These are phyloP conservation scores for Anableps anableps DNA, from an alignment of 2,797 vertebrate genomes.

Conservation along the genomic window DNA sequence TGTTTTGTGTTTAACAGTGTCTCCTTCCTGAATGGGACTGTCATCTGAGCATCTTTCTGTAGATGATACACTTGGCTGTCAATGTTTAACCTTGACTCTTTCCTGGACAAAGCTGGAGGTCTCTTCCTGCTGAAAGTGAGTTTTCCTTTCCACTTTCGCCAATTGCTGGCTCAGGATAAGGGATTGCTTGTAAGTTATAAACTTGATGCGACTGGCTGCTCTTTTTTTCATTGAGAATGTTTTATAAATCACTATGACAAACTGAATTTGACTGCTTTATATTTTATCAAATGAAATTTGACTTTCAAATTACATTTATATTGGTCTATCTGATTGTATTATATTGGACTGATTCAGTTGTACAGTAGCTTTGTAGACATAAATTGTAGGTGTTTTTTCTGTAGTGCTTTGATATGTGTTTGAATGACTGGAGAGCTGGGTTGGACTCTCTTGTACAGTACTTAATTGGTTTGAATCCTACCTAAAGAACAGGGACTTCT, in stretches of 20 bases:
- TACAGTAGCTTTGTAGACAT: not conserved
- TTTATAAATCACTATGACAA: not conserved
- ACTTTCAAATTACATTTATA: not conserved
- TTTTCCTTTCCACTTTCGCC: not conserved
- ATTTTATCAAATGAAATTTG: not conserved
- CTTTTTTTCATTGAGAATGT: not conserved
- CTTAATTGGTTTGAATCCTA: too few relatives aligned
- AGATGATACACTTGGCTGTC: too few relatives aligned
- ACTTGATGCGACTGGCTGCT: not conserved
- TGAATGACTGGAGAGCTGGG: too few relatives aligned
- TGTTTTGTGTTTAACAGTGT: not conserved
- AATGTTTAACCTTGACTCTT: too few relatives aligned
- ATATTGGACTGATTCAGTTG: not conserved
- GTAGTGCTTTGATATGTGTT: not conserved
- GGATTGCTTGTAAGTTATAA: not conserved
- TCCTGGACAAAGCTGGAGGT: not conserved
- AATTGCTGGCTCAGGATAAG: not conserved
- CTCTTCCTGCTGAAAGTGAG: not conserved
- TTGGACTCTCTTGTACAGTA: too few relatives aligned
- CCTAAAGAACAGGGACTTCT: too few relatives aligned
- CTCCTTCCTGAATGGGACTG: not conserved
- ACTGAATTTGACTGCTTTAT: not conserved
- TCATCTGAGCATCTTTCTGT: too few relatives aligned
- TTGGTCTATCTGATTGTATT: not conserved
- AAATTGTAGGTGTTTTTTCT: not conserved